Conservation (phyloP, 2,797 vertebrate genomes). For the Brotula barbata region DNA sequence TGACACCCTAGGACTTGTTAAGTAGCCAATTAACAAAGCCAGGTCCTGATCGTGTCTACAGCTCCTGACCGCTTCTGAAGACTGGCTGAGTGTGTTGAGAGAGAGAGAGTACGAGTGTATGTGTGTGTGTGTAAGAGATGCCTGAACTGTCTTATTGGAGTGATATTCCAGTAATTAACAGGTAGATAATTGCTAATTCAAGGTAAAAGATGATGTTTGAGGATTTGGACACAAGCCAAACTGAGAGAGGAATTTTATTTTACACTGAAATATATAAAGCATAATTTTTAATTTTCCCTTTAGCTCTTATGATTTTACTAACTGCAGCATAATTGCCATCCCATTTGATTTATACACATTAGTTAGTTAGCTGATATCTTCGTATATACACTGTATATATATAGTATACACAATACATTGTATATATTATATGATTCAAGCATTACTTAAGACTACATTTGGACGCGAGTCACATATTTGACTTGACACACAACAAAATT, state of each 20-base stretch:
- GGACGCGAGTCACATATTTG: too few relatives aligned
- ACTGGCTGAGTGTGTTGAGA: constrained; percentile 38
- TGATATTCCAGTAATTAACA: constrained; percentile 60
- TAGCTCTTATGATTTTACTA: constrained; percentile 5
- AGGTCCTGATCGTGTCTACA: constrained; percentile 44
- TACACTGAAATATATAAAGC: constrained; percentile 20
- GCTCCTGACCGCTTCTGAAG: constrained; percentile 65
- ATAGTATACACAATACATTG: too few relatives aligned
- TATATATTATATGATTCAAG: too few relatives aligned
- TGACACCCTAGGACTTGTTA: constrained; percentile 70
- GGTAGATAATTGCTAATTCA: constrained; percentile 57
- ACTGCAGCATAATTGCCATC: neutral
- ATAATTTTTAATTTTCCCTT: constrained; percentile 23
- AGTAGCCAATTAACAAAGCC: constrained; percentile 75
- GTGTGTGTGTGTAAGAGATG: constrained; percentile 9
- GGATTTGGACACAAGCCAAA: constrained; percentile 39
- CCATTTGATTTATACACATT: too few relatives aligned
- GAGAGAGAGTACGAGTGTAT: constrained; percentile 22
- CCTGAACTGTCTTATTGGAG: constrained; percentile 37
- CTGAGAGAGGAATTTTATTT: too few relatives aligned
- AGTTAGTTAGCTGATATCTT: too few relatives aligned
- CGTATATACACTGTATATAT: too few relatives aligned
- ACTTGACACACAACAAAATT: too few relatives aligned
- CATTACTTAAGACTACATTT: too few relatives aligned
- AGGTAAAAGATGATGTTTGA: constrained; percentile 40